A percentile compares a stretch with the other conserved stretches of the same genome.
Evolutionary conservation across 2,797 vertebrate genomes (phyloP).

Genomic region (Babyrousa celebensis): DNA sequence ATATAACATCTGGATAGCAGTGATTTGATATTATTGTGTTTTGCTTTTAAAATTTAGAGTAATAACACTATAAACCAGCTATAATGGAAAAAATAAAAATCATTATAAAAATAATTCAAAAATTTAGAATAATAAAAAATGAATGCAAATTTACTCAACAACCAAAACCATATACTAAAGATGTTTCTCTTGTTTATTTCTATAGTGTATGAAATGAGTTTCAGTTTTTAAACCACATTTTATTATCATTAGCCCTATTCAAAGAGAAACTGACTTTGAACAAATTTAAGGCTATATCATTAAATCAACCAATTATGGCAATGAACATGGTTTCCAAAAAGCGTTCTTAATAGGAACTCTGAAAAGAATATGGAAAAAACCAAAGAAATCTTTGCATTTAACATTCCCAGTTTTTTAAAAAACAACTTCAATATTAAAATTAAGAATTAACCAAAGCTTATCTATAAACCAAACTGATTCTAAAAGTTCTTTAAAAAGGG

Average conservation of each 20-base stretch:
- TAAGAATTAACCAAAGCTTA: slow-evolving; percentile 70
- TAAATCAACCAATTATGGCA: slow-evolving; percentile 60
- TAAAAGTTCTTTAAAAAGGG: slow-evolving; percentile 65
- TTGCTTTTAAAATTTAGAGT: slow-evolving; percentile 50
- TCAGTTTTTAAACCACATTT: slow-evolving; percentile 62
- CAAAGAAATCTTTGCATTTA: slow-evolving; percentile 52
- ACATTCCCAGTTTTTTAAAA: slow-evolving; percentile 58
- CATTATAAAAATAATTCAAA: too few species aligned
- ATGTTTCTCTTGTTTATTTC: slow-evolving; percentile 46
- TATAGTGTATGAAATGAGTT: slow-evolving; percentile 12
- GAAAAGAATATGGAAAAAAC: slow-evolving; percentile 43
- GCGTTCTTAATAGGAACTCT: slow-evolving; percentile 54
- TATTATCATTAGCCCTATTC: slow-evolving; percentile 9
- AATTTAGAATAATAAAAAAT: slow-evolving; percentile 59
- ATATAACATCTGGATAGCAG: not conserved
- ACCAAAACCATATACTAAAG: slow-evolving; percentile 57
- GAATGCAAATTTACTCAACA: slow-evolving; percentile 51
- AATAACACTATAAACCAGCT: not conserved
- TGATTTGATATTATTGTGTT: slow-evolving; percentile 2
- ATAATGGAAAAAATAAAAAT: too few species aligned
- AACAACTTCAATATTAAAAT: slow-evolving; percentile 62
- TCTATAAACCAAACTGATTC: slow-evolving; percentile 54
- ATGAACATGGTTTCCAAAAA: slow-evolving; percentile 64
- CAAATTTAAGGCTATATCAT: slow-evolving; percentile 64
- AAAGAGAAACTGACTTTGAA: slow-evolving; percentile 64